Conservation (phyloP, 2,888 invertebrate species). For the Cheilosia vernalis region DNA sequence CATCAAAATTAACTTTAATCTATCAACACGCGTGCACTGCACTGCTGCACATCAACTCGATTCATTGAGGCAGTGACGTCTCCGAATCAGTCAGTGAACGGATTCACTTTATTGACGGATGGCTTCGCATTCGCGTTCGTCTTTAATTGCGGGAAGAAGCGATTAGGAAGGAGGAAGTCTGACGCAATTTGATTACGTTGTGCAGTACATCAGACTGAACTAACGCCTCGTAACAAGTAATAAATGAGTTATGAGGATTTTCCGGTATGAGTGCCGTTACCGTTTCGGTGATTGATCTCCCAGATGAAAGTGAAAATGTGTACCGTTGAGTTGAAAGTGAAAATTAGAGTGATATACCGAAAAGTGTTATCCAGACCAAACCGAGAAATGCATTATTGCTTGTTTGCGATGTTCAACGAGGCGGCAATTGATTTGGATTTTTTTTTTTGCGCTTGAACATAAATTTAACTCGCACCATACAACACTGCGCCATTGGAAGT, state of each 20-base stretch:
- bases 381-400: neutral
- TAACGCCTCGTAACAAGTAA: constrained; percentile 46
- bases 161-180: constrained; percentile 37
- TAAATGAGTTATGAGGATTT: constrained; percentile 50
- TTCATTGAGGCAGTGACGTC: too few relatives aligned
- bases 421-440: constrained; percentile 34
- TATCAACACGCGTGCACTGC: too few relatives aligned
- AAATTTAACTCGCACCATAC: constrained; percentile 9
- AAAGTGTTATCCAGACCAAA: neutral
- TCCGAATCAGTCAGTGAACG: neutral
- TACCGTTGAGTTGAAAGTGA: constrained; percentile 22
- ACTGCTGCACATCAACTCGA: too few relatives aligned
- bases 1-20: too few relatives aligned
- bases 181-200: constrained; percentile 40
- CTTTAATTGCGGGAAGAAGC: constrained; percentile 29
- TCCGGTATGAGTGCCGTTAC: constrained; percentile 43
- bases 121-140: constrained; percentile 8
- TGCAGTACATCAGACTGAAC: neutral
- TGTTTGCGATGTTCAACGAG: constrained; percentile 23
- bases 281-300: constrained; percentile 58
- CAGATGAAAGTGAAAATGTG: constrained; percentile 28
- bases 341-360: constrained; percentile 15
- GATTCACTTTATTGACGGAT: constrained; percentile 9
- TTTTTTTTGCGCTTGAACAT: constrained; percentile 32
- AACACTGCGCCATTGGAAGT: neutral